Evolutionary conservation across 2,888 invertebrate genomes (phyloP).

Genomic region (Melipona bicolor): DNA sequence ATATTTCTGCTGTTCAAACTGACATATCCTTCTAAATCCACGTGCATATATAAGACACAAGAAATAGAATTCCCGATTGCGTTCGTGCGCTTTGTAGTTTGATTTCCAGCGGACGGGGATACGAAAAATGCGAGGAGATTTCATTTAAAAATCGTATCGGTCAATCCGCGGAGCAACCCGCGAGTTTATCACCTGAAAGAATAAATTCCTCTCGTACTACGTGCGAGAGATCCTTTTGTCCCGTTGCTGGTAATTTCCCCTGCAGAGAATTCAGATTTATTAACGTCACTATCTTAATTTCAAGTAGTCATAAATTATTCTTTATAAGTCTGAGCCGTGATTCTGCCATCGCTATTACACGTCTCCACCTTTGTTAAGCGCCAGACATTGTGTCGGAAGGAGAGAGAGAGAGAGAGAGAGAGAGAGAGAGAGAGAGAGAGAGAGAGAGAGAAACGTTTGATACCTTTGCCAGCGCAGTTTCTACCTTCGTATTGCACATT

Average conservation of each 20-base stretch:
- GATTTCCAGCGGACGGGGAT: neutral
- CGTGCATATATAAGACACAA: neutral
- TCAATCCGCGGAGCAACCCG: neutral
- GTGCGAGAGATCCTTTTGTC: neutral
- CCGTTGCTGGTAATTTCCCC: slow-evolving; percentile 7
- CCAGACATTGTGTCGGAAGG: neutral
- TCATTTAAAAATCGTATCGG: neutral
- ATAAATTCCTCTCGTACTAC: neutral
- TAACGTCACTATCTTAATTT: slow-evolving; percentile 23
- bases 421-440: too few relatives aligned
- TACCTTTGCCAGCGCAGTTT: neutral
- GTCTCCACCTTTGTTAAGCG: neutral
- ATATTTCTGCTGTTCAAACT: neutral
- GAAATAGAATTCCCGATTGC: slow-evolving; percentile 4
- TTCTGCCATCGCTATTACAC: neutral
- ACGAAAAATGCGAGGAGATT: neutral
- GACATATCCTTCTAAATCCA: slow-evolving; percentile 5
- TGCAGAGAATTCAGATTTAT: slow-evolving; percentile 16
- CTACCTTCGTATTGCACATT: neutral
- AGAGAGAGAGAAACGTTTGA: neutral
- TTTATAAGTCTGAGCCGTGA: neutral
- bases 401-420: neutral
- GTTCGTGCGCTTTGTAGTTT: neutral
- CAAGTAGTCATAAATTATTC: slow-evolving; percentile 13
- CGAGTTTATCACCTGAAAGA: neutral